phyloP scores from a whole-genome alignment of 2,797 vertebrate species.

The Cryptoprocta ferox region DNA sequence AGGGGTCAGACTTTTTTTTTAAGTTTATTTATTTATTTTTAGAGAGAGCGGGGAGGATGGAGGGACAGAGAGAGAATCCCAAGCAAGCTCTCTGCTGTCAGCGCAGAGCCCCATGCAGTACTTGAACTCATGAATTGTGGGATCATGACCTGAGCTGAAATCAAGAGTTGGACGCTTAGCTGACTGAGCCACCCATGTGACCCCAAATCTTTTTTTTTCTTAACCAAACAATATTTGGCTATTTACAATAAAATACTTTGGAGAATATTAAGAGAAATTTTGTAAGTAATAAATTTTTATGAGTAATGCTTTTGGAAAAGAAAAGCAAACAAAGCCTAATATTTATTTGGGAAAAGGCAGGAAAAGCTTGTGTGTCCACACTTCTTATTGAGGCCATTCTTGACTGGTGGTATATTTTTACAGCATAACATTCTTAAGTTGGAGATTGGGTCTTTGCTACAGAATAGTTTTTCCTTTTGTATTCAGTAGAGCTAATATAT shows the following conservation, averaged over 20 bases:
- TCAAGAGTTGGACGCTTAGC: no score
- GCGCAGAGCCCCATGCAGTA: no score
- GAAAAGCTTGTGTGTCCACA: background rate
- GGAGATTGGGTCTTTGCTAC: background rate
- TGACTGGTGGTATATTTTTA: background rate
- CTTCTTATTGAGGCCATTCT: background rate
- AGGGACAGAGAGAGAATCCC: no score
- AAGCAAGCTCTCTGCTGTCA: no score
- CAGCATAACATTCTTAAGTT: background rate
- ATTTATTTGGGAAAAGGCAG: background rate
- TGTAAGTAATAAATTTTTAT: background rate
- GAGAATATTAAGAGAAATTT: background rate
- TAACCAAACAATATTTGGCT: background rate
- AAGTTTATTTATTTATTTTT: no score
- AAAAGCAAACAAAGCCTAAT: background rate
- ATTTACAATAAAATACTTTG: constrained; percentile 19
- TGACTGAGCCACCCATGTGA: no score
- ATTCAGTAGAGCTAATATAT: constrained; percentile 23
- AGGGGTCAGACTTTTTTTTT: no score
- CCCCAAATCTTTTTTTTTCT: background rate
- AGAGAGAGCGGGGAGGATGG: no score
- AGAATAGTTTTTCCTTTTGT: constrained; percentile 40
- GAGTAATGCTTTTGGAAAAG: constrained; percentile 22
- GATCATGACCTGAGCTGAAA: no score
- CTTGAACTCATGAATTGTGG: no score